Percentiles rank a stretch among this genome's conserved stretches.
These are phyloP conservation scores for Drosophila oshimai DNA, from an alignment of 1,140 invertebrate species.

Conservation along the genomic window DNA sequence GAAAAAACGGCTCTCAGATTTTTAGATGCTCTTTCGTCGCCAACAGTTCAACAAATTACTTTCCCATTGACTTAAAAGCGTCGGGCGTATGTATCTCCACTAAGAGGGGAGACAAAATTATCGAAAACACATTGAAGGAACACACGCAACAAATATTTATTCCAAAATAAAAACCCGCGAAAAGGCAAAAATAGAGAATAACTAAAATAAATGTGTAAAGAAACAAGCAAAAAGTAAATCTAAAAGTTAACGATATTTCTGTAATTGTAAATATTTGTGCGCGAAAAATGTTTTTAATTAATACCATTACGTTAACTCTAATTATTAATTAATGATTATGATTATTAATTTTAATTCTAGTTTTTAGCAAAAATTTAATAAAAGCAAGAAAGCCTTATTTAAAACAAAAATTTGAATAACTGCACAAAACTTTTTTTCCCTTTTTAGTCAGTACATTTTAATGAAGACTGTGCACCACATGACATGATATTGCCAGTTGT, in stretches of 20 bases:
- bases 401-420: conserved; percentile 47
- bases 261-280: conserved; percentile 62
- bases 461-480: not conserved
- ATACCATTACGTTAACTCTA: conserved; percentile 75
- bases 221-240: conserved; percentile 43
- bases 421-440: conserved; percentile 12
- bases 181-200: conserved; percentile 45
- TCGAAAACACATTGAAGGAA: conserved; percentile 29
- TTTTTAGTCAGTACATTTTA: not conserved
- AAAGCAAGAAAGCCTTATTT: conserved; percentile 78
- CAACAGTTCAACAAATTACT: conserved; percentile 31
- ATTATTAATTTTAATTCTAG: conserved; percentile 81
- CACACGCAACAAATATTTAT: conserved; percentile 62
- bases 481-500: conserved; percentile 27
- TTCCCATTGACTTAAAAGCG: conserved; percentile 15
- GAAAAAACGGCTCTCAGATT: too few species aligned
- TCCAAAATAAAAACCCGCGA: conserved; percentile 55
- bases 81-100: not conserved
- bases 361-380: conserved; percentile 80
- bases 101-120: conserved; percentile 9
- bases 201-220: conserved; percentile 39
- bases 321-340: conserved; percentile 74
- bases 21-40: conserved; percentile 7
- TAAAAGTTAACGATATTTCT: conserved; percentile 57
- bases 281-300: conserved; percentile 75